These are phyloP conservation scores for Capreolus pygargus DNA, from an alignment of 2,113 vertebrate species.

Conservation along the genomic window DNA sequence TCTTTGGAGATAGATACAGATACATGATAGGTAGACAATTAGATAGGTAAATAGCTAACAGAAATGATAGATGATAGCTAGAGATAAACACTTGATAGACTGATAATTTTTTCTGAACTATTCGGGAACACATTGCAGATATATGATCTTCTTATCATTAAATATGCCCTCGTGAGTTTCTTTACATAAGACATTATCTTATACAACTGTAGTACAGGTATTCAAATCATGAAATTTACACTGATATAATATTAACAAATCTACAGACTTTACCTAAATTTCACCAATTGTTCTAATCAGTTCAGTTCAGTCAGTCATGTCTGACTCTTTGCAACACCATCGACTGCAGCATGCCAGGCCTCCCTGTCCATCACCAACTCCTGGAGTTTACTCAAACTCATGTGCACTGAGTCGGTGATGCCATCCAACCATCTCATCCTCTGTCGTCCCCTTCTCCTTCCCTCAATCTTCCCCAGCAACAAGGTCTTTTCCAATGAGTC, in stretches of 20 bases:
- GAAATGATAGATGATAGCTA: not conserved
- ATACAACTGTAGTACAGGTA: not conserved
- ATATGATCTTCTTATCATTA: not conserved
- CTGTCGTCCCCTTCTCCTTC: not conserved
- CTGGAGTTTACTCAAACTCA: not conserved
- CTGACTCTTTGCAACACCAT: not conserved
- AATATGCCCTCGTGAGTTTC: not conserved
- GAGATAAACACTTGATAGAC: not conserved
- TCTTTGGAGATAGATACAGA: not conserved
- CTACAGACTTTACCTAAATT: not conserved
- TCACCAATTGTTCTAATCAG: not conserved
- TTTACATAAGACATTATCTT: not conserved
- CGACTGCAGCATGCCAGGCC: not conserved
- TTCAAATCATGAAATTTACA: conserved; percentile 7
- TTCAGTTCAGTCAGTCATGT: not conserved
- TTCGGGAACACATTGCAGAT: not conserved
- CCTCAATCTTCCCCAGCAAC: not conserved
- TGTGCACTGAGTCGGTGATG: not conserved
- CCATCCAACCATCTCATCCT: not conserved
- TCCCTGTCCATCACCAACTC: not conserved
- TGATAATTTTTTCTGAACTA: not conserved
- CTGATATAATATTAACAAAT: not conserved
- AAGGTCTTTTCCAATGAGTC: not conserved
- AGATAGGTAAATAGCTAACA: not conserved
- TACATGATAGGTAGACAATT: not conserved